Evolutionary conservation across 2,113 vertebrate species (phyloP), one percentile per base, ranked within the genome.

Genomic region (Alligator sinensis): DNA sequence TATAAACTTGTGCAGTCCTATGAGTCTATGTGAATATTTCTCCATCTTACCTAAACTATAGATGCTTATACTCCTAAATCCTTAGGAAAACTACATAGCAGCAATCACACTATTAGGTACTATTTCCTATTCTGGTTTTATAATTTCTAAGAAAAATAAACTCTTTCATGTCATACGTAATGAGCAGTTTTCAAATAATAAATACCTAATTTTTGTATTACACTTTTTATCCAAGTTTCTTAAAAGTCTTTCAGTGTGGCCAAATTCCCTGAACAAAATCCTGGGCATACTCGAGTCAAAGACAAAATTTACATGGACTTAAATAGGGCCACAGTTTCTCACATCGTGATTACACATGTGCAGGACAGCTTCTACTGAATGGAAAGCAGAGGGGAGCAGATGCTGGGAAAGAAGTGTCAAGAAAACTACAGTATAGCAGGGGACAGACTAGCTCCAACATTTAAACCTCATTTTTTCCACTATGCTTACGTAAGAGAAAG

Each of bases 391-490:
- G 2, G 76, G 16, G 21, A 87, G 55, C 3, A 47, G 8, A 47
- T 82, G 55, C 87, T 78, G 72, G 24, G 86, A 87, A 85, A 21
- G 11, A 89, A 76, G 93, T 55, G 91, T 86, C 24, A 97, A 97
- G 92, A 34, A 92, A 89, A 59, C 80, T 86, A 80, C 47, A 78
- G 61, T 64, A 74, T 86, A 93, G 77, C 60, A 87, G 54, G 27
- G 87, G 87, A 62, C 18, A 89, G 64, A 54, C 89, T 76, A 86
- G 70, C 81, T 89, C 61, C 55, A 91, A 9, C 77, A n/a, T 38
- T 93, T 60, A 87, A n/a, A n/a, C 30, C 34, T 82, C 91, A 58
- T 92, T 95, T 47, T 76, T 92, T 91, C 27, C 38, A 85, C 91
- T 93, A 87, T 75, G 19, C 30, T 77, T 57, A 68, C 3, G 17